Evolutionary conservation across 2,797 vertebrate genomes (phyloP), one percentile per base, ranked within the genome.

Genomic region (Clarias pachynema): DNA sequence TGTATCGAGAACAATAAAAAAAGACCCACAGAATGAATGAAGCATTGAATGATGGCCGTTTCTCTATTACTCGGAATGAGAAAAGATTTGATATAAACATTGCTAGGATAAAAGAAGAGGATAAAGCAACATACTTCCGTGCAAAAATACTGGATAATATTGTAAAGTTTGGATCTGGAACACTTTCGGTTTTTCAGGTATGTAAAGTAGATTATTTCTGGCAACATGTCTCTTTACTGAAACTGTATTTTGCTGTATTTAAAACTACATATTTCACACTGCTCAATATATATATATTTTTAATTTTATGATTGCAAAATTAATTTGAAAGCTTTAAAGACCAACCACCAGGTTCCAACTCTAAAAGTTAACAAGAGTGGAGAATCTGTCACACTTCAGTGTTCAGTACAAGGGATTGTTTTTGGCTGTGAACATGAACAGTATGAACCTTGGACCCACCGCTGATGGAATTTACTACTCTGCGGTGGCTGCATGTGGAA

Each of bases 391-490:
- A 75, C n/a, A 9, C 73, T 79, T 7, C 77, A 63, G 22, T 79
- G 34, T 29, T 34, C 12, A 62, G 59, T 63, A 57, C 56, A 72
- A 5, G 37, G 0, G 12, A 72, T 40, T 40, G 4, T 60, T 79
- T 40, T 14, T n/a, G 16, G 34, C 22, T n/a, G 22, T 65, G 37
- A 22, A 72, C 34, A 37, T n/a, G 34, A 26, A 40, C 34, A 44
- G 57, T n/a, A n/a, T n/a, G n/a, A n/a, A n/a, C n/a, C n/a, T n/a
- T n/a, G n/a, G n/a, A n/a, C n/a, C n/a, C 16, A 7, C 49, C 60
- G 65, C 70, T 87, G 59, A 24, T 84, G 24, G 78, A 84, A 70
- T 60, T 79, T 14, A 65, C 53, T 3, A 14, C 86, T 24, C 65
- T 73, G 74, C 56, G 37, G 57, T 78, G 56, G 53, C 74, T 57